phyloP scores from a whole-genome alignment of 2,113 vertebrate genomes.

The Toxotes chatareus region DNA sequence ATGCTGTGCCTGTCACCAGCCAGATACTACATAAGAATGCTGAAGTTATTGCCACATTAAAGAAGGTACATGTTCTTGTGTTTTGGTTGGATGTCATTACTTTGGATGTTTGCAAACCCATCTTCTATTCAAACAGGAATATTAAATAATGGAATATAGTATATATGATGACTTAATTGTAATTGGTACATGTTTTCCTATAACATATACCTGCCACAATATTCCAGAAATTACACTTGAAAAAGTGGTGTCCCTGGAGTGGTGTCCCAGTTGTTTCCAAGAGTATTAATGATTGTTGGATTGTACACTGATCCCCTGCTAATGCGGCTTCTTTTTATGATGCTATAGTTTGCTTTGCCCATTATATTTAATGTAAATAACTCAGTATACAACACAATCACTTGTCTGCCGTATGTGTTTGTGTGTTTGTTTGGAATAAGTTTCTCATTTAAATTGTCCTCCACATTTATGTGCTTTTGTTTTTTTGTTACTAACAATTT shows the following conservation, averaged over 20 bases:
- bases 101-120: neutral
- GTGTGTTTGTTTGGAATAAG: too few relatives aligned
- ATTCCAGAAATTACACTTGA: neutral
- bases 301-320: neutral
- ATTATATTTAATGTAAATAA: neutral
- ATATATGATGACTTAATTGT: neutral
- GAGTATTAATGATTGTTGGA: neutral
- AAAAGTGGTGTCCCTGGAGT: neutral
- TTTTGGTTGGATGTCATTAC: neutral
- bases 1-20: conserved; percentile 92
- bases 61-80: conserved; percentile 86
- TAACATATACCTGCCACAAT: neutral
- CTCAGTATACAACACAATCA: too few relatives aligned
- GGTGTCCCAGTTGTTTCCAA: too few relatives aligned
- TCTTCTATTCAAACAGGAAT: neutral
- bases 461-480: too few relatives aligned
- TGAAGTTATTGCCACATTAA: conserved; percentile 94
- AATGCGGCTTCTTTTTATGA: too few relatives aligned
- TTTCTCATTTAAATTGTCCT: too few relatives aligned
- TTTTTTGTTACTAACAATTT: conserved; percentile 4
- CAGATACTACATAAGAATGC: conserved; percentile 98
- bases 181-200: neutral
- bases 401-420: too few relatives aligned
- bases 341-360: neutral
- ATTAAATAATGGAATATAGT: neutral